Base-by-base conservation (phyloP, 1,140 invertebrate species). In the Pseudomyrmex sp. region DNA sequence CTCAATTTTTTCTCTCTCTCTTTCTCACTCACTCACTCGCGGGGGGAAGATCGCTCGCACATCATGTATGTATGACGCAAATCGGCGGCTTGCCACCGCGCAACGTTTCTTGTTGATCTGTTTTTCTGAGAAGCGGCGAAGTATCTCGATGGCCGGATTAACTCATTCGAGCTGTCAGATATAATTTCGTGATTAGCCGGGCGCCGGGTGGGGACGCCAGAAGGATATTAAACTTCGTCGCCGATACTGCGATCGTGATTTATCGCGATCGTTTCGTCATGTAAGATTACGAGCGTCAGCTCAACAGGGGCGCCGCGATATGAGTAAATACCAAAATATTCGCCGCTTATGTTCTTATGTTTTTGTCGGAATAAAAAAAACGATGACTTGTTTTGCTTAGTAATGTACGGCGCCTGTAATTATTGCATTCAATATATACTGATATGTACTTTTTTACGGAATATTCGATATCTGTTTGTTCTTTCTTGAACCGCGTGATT, bases 31-130 rank as follows among this genome's bases (percentile, higher is more conserved):
- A 56, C 20, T 58, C 35, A 13, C 50, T 50, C 20, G 5, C 35
- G 35, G 5, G 5, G 5, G 0, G 35, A 35, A 35, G n/a, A 70
- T 59, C 18, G 23, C 46, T 61, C 20, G 12, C 50, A n/a, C 35
- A 18, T 56, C 82, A 4, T 48, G 54, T 20, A 54, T 85, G 86
- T 20, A 54, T 85, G 86, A 88, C 80, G 85, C 62, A 85, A 82
- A 83, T 84, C 48, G 10, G 26, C 13, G 50, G 44, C 46, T 18
- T n/a, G 65, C 62, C 26, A 75, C 56, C 46, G 56, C 46, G 50
- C 35, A 35, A 18, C 20, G 12, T 65, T 86, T 85, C 75, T 84
- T 86, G 83, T 79, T 76, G 56, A 84, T 79, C 56, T 70, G 85
- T 72, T 79, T 80, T 85, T 80, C 83, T 50, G 50, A 52, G 83